Conservation (phyloP, 2,888 invertebrate species). For the Punctoribates punctum region DNA sequence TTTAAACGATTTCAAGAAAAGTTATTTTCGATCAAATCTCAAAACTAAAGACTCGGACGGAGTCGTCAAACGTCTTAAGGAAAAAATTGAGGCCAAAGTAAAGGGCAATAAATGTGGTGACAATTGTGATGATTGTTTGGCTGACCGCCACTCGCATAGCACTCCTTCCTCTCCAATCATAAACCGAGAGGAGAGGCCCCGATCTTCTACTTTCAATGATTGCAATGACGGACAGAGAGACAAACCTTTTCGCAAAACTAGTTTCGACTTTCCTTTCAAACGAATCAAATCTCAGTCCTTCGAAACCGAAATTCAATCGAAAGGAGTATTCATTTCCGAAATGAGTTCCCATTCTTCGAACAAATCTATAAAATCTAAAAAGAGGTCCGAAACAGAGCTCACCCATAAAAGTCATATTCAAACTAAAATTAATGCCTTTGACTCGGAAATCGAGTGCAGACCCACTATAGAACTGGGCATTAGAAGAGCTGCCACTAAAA, state of each 20-base stretch:
- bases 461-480: not conserved
- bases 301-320: not conserved
- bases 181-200: not conserved
- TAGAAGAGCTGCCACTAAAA: not conserved
- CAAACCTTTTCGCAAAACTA: slow-evolving; percentile 3
- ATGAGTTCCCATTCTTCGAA: not conserved
- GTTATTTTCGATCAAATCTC: too few species aligned
- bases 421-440: not conserved
- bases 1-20: slow-evolving; percentile 28
- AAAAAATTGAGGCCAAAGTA: slow-evolving; percentile 76
- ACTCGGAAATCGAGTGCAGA: not conserved
- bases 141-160: slow-evolving; percentile 17
- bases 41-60: slow-evolving; percentile 58
- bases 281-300: slow-evolving; percentile 20
- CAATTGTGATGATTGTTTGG: not conserved
- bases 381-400: not conserved
- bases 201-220: slow-evolving; percentile 17
- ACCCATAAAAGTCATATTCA: not conserved
- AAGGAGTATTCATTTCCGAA: not conserved
- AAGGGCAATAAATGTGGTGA: not conserved
- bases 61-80: slow-evolving; percentile 77
- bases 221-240: not conserved
- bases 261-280: slow-evolving; percentile 15
- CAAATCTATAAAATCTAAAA: not conserved
- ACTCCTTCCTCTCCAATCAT: slow-evolving; percentile 39